A percentile compares a stretch with the other conserved stretches of the same genome.
Conservation (phyloP, 2,888 invertebrate genomes). For the Dryadula phaetusa region DNA sequence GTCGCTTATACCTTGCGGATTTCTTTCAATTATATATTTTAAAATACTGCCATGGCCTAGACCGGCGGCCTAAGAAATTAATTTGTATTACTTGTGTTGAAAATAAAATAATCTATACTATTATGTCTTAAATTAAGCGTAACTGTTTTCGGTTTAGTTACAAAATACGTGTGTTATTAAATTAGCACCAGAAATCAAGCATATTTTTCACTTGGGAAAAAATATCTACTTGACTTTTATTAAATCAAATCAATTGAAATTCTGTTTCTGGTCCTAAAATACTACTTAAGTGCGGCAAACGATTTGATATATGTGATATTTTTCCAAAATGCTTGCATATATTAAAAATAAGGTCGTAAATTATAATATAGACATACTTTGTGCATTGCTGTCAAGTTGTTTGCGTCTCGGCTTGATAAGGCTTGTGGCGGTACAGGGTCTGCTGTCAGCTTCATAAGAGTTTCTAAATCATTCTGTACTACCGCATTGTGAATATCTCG, state of each 20-base stretch:
- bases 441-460: conserved; percentile 86
- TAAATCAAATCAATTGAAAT: too few species aligned
- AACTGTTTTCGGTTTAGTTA: too few species aligned
- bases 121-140: background rate
- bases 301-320: background rate
- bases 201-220: too few species aligned
- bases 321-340: background rate
- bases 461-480: conserved; percentile 90
- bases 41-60: conserved; percentile 90
- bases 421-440: conserved; percentile 89
- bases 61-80: conserved; percentile 88
- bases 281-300: background rate
- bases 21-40: conserved; percentile 88
- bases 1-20: conserved; percentile 87
- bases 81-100: background rate
- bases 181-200: too few species aligned
- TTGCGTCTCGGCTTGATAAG: conserved; percentile 89
- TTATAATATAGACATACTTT: conserved; percentile 83
- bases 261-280: background rate
- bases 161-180: too few species aligned
- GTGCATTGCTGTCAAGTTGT: conserved; percentile 94
- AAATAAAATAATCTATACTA: background rate
- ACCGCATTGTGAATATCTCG: conserved; percentile 92
- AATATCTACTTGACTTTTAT: too few species aligned
- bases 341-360: background rate